Conservation (phyloP, 2,113 vertebrate genomes). For the Fregata magnificens region DNA sequence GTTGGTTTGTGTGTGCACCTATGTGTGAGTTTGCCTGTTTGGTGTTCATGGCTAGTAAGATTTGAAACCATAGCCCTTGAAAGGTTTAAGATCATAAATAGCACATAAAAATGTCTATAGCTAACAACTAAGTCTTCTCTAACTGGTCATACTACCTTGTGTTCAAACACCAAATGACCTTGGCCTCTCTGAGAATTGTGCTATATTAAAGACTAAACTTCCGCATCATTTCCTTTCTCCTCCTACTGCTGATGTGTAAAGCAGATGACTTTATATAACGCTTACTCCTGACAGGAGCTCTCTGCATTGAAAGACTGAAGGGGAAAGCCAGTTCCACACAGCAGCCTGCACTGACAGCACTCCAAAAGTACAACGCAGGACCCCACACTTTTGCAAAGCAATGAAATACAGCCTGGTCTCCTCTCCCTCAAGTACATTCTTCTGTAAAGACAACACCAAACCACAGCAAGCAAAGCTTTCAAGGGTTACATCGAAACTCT, state of each 20-base stretch:
- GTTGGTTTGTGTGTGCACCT: neutral
- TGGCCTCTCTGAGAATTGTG: neutral
- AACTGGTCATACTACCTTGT: neutral
- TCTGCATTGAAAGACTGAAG: neutral
- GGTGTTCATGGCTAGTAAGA: neutral
- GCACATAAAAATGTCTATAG: neutral
- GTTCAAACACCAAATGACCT: neutral
- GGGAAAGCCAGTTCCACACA: neutral
- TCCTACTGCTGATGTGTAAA: neutral
- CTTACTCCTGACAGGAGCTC: neutral
- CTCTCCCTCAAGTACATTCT: neutral
- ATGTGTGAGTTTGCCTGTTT: neutral
- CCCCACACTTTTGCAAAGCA: neutral
- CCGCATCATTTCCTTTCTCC: slow-evolving; percentile 30
- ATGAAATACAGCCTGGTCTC: neutral
- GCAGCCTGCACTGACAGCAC: neutral
- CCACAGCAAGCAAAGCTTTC: neutral
- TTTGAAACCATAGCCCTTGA: neutral
- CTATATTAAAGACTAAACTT: neutral
- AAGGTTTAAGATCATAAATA: neutral
- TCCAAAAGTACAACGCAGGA: neutral
- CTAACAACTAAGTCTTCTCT: neutral
- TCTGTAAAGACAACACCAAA: neutral
- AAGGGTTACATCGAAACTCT: neutral
- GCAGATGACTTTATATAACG: slow-evolving; percentile 8